phyloP scores from a whole-genome alignment of 1,140 invertebrate genomes.

The Procambarus virginalis region DNA sequence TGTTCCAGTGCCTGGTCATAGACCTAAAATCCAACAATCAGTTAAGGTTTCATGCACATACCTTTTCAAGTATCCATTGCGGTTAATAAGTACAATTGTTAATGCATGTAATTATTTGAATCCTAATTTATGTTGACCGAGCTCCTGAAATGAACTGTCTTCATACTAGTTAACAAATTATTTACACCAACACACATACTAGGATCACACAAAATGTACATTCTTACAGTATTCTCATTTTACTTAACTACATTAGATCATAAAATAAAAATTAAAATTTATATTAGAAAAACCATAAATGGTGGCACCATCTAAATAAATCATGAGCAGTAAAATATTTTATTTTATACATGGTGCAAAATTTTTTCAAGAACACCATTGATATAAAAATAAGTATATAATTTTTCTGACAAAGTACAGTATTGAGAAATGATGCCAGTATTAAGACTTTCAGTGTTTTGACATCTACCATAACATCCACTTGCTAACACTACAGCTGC shows the following conservation, averaged over 20 bases:
- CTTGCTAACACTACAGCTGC: too few species aligned
- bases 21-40: too few species aligned
- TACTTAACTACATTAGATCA: constrained; percentile 16
- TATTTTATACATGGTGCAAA: too few species aligned
- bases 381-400: too few species aligned
- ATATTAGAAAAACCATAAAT: not conserved
- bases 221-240: constrained; percentile 33
- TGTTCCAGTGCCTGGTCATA: too few species aligned
- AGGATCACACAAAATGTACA: constrained; percentile 39
- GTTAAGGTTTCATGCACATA: too few species aligned
- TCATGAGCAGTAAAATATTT: too few species aligned
- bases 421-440: too few species aligned
- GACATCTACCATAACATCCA: too few species aligned
- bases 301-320: not conserved
- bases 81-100: not conserved
- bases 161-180: constrained; percentile 22
- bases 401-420: too few species aligned
- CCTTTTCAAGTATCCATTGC: not conserved
- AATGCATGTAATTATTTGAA: not conserved
- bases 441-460: too few species aligned
- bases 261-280: not conserved
- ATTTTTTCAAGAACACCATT: too few species aligned
- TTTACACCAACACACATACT: constrained; percentile 45
- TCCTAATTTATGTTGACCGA: not conserved
- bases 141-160: constrained; percentile 27